Percentiles rank a stretch among this genome's conserved stretches.
These are phyloP conservation scores for Kradibia gibbosae DNA, from an alignment of 1,140 invertebrate genomes.

Conservation along the genomic window DNA sequence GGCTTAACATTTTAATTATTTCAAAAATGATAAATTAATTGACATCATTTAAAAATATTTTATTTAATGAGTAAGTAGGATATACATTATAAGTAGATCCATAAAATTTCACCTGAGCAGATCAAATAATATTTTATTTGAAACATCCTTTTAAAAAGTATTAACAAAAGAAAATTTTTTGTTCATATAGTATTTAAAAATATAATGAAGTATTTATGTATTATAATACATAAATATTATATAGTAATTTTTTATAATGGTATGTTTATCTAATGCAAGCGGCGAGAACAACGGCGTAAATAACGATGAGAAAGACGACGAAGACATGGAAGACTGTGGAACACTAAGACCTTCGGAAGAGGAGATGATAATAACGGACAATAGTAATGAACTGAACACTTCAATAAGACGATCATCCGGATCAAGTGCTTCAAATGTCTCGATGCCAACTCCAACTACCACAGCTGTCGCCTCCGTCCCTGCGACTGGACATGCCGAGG, in stretches of 20 bases:
- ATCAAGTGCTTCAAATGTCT: slow-evolving; percentile 54
- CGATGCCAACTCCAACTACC: not conserved
- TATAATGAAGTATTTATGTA: no score
- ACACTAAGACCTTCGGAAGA: slow-evolving; percentile 50
- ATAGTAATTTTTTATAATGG: not conserved
- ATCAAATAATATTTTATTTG: no score
- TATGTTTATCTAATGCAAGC: not conserved
- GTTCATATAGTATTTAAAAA: no score
- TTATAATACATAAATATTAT: no score
- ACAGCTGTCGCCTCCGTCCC: not conserved
- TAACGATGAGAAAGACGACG: not conserved
- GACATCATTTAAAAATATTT: no score
- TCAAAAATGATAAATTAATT: no score
- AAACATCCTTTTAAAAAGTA: no score
- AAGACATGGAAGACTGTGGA: not conserved
- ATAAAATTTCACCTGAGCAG: no score
- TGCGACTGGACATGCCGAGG: slow-evolving; percentile 61
- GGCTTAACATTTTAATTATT: no score
- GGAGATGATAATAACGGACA: slow-evolving; percentile 60
- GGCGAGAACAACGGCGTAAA: not conserved
- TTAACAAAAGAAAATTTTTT: no score
- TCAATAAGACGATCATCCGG: slow-evolving; percentile 58
- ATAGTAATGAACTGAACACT: slow-evolving; percentile 53
- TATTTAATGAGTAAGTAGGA: no score
- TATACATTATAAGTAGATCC: no score